phyloP scores from a whole-genome alignment of 1,140 invertebrate species.

The Macrobrachium rosenbergii region DNA sequence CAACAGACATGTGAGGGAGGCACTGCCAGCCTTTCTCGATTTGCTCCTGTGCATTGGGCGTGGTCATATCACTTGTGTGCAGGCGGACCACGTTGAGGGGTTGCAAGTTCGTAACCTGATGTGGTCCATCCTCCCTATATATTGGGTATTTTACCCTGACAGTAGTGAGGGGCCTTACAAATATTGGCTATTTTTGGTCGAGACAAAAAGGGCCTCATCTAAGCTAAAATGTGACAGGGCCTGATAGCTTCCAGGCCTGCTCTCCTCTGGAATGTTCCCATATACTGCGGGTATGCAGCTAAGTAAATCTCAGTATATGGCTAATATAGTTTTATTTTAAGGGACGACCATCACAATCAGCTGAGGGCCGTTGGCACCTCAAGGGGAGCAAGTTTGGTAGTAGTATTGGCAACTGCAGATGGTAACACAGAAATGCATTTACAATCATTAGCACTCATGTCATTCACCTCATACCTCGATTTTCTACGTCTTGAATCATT shows the following conservation, averaged over 20 bases:
- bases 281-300: not conserved
- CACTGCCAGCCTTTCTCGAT: not conserved
- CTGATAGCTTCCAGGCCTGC: no score
- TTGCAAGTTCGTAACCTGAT: no score
- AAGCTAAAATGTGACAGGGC: no score
- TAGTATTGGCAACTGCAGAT: conserved; percentile 17
- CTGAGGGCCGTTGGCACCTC: not conserved
- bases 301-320: conserved; percentile 30
- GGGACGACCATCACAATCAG: conserved; percentile 2
- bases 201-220: no score
- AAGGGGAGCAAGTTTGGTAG: conserved; percentile 10
- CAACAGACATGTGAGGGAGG: not conserved
- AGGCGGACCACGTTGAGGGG: no score
- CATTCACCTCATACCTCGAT: conserved; percentile 3
- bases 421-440: conserved; percentile 44
- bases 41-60: no score
- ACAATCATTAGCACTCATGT: conserved; percentile 36
- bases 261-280: no score
- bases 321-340: conserved; percentile 6
- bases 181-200: no score
- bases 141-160: no score
- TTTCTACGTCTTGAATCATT: not conserved
- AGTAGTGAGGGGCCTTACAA: no score
- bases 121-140: no score
- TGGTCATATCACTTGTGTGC: no score